phyloP scores from a whole-genome alignment of 2,888 invertebrate genomes.

The Ecdyonurus torrentis region DNA sequence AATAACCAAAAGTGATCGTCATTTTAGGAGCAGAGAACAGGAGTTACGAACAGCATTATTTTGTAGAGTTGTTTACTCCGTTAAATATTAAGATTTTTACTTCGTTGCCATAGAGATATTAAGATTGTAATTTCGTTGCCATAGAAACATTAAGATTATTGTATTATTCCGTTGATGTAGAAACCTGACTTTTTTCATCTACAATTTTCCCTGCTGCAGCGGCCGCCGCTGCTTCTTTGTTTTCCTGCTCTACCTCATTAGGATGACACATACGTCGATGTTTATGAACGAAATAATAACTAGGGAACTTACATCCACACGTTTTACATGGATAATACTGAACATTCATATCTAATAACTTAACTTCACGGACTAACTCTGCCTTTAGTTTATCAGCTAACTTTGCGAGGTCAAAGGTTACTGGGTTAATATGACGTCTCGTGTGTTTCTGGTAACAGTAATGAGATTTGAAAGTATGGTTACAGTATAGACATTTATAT shows the following conservation, averaged over 20 bases:
- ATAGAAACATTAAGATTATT: no score
- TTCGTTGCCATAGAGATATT: no score
- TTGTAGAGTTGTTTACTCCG: no score
- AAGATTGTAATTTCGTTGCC: no score
- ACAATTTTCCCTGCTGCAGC: not conserved
- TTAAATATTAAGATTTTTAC: no score
- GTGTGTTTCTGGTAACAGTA: conserved; percentile 75
- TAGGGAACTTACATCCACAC: conserved; percentile 82
- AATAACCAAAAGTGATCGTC: no score
- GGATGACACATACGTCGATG: conserved; percentile 75
- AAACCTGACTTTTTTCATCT: no score
- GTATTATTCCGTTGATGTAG: no score
- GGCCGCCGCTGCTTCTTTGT: not conserved
- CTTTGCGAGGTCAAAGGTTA: conserved; percentile 26
- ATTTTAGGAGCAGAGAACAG: no score
- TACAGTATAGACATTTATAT: conserved; percentile 57
- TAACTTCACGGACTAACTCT: conserved; percentile 32
- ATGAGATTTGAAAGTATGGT: conserved; percentile 65
- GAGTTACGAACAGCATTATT: no score
- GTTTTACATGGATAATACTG: conserved; percentile 90
- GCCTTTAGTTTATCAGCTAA: conserved; percentile 9
- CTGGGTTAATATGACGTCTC: conserved; percentile 45
- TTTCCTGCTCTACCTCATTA: conserved; percentile 29
- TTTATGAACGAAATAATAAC: conserved; percentile 87
- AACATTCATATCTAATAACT: conserved; percentile 55